phyloP scores from a whole-genome alignment of 1,140 invertebrate genomes.

The Cydia pomonella region DNA sequence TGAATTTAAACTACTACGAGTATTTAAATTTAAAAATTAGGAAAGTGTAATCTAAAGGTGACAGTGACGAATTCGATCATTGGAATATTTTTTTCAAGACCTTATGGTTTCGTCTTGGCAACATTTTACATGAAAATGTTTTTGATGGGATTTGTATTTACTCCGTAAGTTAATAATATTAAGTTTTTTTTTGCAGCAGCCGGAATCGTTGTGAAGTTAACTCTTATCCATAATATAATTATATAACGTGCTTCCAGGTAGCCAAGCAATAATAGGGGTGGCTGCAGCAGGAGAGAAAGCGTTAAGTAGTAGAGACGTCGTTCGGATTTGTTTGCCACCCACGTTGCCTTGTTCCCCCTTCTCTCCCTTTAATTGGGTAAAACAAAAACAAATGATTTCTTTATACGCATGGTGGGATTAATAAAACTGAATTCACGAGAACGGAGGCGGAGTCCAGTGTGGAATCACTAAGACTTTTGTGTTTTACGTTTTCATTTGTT shows the following conservation, averaged over 20 bases:
- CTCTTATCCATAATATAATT: background rate
- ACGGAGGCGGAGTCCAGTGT: background rate
- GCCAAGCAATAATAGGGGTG: slow-evolving; percentile 12
- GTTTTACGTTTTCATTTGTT: background rate
- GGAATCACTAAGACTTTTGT: background rate
- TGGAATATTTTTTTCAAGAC: too few relatives aligned
- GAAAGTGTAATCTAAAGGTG: too few relatives aligned
- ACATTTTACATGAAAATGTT: too few relatives aligned
- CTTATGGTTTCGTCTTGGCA: too few relatives aligned
- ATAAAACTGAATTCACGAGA: slow-evolving; percentile 14
- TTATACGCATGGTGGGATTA: slow-evolving; percentile 25
- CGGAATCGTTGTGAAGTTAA: background rate
- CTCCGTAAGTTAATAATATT: slow-evolving; percentile 24
- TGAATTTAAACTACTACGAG: too few relatives aligned
- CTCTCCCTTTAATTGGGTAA: slow-evolving; percentile 32
- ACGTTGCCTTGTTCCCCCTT: slow-evolving; percentile 14
- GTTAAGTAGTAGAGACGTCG: slow-evolving; percentile 31
- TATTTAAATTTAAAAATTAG: too few relatives aligned
- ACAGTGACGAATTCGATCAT: too few relatives aligned
- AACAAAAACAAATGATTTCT: slow-evolving; percentile 33
- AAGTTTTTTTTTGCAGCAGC: slow-evolving; percentile 6
- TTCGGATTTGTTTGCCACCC: slow-evolving; percentile 29
- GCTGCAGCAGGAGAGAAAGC: slow-evolving; percentile 22
- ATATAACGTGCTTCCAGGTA: slow-evolving; percentile 9
- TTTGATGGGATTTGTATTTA: slow-evolving; percentile 28